Base-by-base conservation (phyloP, 2,113 vertebrate species). In the Anoura caudifer region DNA sequence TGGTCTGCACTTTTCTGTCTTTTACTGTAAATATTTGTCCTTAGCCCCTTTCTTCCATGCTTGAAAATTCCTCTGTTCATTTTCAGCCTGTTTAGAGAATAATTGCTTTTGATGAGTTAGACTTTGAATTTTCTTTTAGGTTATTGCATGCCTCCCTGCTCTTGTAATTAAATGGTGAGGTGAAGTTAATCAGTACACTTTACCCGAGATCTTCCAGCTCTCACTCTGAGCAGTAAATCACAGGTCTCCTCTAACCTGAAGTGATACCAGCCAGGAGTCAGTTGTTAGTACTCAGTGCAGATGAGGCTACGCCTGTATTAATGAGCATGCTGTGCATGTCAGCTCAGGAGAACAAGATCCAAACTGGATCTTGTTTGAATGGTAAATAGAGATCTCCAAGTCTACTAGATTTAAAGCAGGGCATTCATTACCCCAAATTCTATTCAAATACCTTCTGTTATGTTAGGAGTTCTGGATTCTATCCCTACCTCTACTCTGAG, bases 71-170 rank as follows among this genome's bases (percentile, higher is more conserved):
- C 61, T 97, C 28, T 76, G 61, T 22, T 93, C 43, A 80, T 87
- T 91, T 89, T 67, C 17, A 90, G 50, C 43, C 41, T 95, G 38
- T 13, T n/a, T 84, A 79, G 43, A 94, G 41, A 90, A 61, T 95
- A 54, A 95, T 94, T 96, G 94, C 31, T 95, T 96, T 82, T 84
- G 31, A 93, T 20, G 33, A 95, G 10, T 84, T 81, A 77, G 41
- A 83, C 56, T 91, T 95, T 76, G 17, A 77, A 76, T 72, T 94
- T 94, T 83, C 65, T 92, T 85, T 96, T 13, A 24, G 38, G 15
- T 80, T 95, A 80, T 36, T 90, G 22, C 38, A 24, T 85, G n/a
- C 59, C 47, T 87, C 54, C 41, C 36, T 84, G 8, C 38, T 84
- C 13, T 89, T 95, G 4, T 89, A 86, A 89, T 54, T 87, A 26